Conservation (phyloP, 2,888 invertebrate genomes). For the Trissolcus brochymenae region DNA sequence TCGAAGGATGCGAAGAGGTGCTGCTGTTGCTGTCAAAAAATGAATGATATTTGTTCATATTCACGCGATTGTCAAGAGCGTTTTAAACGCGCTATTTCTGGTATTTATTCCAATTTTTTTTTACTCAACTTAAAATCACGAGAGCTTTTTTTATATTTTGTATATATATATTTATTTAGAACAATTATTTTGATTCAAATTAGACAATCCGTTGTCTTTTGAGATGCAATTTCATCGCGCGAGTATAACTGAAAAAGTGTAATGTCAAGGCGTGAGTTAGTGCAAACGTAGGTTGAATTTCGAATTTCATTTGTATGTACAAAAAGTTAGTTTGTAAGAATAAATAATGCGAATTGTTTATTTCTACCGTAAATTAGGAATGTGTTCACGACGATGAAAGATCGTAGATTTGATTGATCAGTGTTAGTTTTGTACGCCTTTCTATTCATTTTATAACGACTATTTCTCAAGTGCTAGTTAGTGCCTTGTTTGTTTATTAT, state of each 20-base stretch:
- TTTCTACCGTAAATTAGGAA: conserved; percentile 13
- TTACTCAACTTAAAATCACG: too few relatives aligned
- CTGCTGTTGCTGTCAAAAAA: conserved; percentile 17
- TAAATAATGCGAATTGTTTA: conserved; percentile 16
- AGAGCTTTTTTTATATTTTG: conserved; percentile 21
- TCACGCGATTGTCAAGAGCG: conserved; percentile 5
- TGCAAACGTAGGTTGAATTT: conserved; percentile 20
- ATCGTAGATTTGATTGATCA: conserved; percentile 32
- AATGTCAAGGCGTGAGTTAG: conserved; percentile 12
- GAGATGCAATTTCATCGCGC: conserved; percentile 9
- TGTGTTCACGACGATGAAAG: conserved; percentile 20
- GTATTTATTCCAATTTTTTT: too few relatives aligned
- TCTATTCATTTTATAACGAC: conserved; percentile 45
- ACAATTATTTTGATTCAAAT: conserved; percentile 27
- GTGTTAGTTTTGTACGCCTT: conserved; percentile 46
- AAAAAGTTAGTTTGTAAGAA: conserved; percentile 6
- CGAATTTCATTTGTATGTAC: conserved; percentile 27
- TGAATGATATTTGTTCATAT: conserved; percentile 11
- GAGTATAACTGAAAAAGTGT: background rate
- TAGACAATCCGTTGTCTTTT: conserved; percentile 14
- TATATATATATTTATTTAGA: conserved; percentile 46
- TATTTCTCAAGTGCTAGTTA: conserved; percentile 45
- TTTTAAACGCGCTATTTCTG: too few relatives aligned
- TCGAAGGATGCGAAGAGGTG: conserved; percentile 43
- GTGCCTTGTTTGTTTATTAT: conserved; percentile 53